Evolutionary conservation across 2,797 vertebrate genomes (phyloP).

Genomic region (Hemitrygon akajei): DNA sequence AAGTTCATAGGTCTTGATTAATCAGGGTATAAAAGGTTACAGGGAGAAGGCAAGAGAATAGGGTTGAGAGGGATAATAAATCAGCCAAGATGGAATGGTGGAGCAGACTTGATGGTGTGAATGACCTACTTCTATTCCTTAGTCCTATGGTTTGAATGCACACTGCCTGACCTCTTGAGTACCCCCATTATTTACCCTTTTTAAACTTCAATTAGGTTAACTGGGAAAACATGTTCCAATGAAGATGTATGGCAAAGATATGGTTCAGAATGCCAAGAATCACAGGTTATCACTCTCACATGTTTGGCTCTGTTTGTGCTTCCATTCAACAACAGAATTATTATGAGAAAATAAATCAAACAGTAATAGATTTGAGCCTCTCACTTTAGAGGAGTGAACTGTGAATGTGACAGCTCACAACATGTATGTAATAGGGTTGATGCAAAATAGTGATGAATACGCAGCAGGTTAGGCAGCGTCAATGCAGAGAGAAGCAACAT

Average conservation of each 20-base stretch:
- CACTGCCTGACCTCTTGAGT: too few species aligned
- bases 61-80: too few species aligned
- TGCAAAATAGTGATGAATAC: background rate
- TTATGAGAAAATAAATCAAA: background rate
- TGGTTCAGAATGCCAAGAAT: background rate
- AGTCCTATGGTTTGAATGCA: too few species aligned
- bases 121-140: too few species aligned
- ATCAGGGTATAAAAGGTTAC: too few species aligned
- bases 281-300: background rate
- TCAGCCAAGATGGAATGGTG: too few species aligned
- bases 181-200: too few species aligned
- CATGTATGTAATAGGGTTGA: background rate
- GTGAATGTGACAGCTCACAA: background rate
- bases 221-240: background rate
- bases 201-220: background rate
- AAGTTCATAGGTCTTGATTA: too few species aligned
- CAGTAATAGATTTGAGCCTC: background rate
- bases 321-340: background rate
- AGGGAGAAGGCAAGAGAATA: too few species aligned
- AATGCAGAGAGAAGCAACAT: background rate
- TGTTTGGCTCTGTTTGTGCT: background rate
- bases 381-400: background rate
- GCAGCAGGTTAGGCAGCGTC: background rate
- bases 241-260: background rate
- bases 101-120: too few species aligned